phyloP scores from a whole-genome alignment of 2,113 vertebrate species.

The Physeter macrocephalus region DNA sequence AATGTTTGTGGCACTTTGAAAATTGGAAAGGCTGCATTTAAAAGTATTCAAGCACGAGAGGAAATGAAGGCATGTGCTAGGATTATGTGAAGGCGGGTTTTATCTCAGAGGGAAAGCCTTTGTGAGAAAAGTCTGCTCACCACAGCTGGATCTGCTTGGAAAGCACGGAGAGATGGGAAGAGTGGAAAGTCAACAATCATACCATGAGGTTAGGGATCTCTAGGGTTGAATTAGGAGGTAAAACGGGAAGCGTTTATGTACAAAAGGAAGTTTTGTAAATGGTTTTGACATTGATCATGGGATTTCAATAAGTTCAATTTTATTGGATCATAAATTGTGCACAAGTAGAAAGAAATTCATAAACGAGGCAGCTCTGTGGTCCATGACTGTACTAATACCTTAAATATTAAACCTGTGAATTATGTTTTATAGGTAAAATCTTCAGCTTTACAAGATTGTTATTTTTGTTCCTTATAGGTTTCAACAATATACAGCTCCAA shows the following conservation, averaged over 20 bases:
- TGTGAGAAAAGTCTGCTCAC: constrained; percentile 48
- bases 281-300: constrained; percentile 56
- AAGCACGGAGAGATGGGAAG: constrained; percentile 66
- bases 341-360: constrained; percentile 50
- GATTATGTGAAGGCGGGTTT: constrained; percentile 48
- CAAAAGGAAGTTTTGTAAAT: constrained; percentile 68
- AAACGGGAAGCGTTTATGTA: constrained; percentile 69
- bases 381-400: neutral
- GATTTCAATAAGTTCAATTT: constrained; percentile 71
- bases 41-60: neutral
- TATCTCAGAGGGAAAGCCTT: constrained; percentile 69
- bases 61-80: constrained; percentile 54
- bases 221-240: constrained; percentile 70
- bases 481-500: neutral
- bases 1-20: constrained; percentile 17
- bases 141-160: constrained; percentile 71
- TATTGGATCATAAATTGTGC: constrained; percentile 60
- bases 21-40: neutral
- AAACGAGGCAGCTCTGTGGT: neutral
- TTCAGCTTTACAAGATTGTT: neutral
- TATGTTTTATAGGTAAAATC: neutral
- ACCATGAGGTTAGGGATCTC: constrained; percentile 68
- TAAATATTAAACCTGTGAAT: neutral
- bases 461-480: neutral
- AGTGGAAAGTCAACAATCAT: constrained; percentile 67